Base-by-base conservation (phyloP, 2,797 vertebrate species). In the Lepus townsendii region DNA sequence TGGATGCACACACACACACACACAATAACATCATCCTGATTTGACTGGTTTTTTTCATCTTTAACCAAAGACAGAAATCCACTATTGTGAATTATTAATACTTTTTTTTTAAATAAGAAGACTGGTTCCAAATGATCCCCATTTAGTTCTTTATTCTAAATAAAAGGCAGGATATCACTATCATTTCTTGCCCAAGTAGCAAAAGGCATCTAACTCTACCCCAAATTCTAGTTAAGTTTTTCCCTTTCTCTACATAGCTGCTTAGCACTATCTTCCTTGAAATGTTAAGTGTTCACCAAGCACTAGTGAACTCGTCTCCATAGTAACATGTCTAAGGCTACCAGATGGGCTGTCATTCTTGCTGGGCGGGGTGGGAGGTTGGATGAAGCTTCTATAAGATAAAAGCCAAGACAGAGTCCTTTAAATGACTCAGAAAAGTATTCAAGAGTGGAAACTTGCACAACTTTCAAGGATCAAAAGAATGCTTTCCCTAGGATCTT, bases 31-130 rank as follows among this genome's bases (percentile, higher is more conserved):
- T 17, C 63, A 63, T 22, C 54, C 57, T 3, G 38, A 30, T 60
- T 69, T 78, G n/a, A 5, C 78, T 57, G 30, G 84, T 77, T 88
- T 87, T 50, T 78, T 82, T 54, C 60, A 54, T 10, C 3, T 76
- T 85, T 50, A 88, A 32, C 30, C 47, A 68, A 69, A 93, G 76
- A 35, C 13, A 32, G 26, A 76, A 75, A 62, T 80, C 9, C 47
- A 88, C 50, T 95, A 77, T 47, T 38, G 42, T 75, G 52, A 84
- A 75, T 92, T 79, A 30, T 32, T 54, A 88, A 54, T 24, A 27
- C 26, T 66, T 79, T 62, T 79, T 35, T 71, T 47, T 24, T 22
- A 60, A 5, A 77, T 7, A 27, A 63, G 32, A 62, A 83, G 38
- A 42, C 57, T 42, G 1, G 5, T 63, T 75, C 14, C 32, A n/a